Evolutionary conservation across 2,797 vertebrate species (phyloP), one percentile per base, ranked within the genome.

Genomic region (Rhabdomys pumilio): DNA sequence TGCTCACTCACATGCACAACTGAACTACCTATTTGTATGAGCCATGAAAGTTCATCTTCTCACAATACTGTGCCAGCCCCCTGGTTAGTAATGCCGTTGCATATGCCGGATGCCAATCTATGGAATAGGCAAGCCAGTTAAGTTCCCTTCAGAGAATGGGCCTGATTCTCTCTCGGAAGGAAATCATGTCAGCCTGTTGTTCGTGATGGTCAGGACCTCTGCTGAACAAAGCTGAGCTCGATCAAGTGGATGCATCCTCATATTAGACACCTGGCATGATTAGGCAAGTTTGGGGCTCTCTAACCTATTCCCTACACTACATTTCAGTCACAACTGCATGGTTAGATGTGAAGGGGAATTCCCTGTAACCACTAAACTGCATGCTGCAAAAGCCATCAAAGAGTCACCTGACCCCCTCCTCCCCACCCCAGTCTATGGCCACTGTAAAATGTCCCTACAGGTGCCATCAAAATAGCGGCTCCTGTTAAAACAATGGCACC

Each of bases 161-260:
- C 93, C 98, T 98, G 95, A 97, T 98, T 98, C 97, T 96, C 98
- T 97, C 98, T 97, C 98, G 97, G 97, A 97, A 98, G 94, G 96
- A 98, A 96, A 98, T 97, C 14, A 31, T 97, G 97, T 94, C 89
- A 95, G 95, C 95, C 97, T 97, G 98, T 97, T 96, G 82, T 94
- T 97, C 94, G 92, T 97, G 97, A 97, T 97, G 93, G 85, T 85
- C 92, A 95, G 84, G 76, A 24, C 26, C 41, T 95, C 86, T 79
- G 80, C 75, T n/a, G 24, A 38, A 44, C 69, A 38, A 89, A 82
- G 6, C 38, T 29, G 50, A 41, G 44, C 59, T 6, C 22, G 38
- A 26, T 0, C 0, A 29, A 50, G 5, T 0, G 3, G 55, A 59
- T 47, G 19, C 34, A 26, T 0, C 19, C 26, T 50, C 87, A 29